Base-by-base conservation (phyloP, 2,888 invertebrate species). In the Dugesia japonica region DNA sequence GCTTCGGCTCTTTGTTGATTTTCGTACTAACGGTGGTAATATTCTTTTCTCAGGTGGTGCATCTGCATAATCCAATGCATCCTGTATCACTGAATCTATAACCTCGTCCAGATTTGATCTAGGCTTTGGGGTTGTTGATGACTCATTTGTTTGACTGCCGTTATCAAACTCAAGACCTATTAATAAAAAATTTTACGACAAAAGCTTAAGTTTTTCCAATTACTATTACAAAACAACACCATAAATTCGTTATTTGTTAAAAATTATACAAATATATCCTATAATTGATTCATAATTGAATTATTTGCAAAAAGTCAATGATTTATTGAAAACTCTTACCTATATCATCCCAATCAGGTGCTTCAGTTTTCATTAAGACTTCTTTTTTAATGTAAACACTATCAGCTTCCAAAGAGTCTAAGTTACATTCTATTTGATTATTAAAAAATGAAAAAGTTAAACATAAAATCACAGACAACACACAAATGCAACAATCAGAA, bases 151-250 rank as follows among this genome's bases (percentile, higher is more conserved):
- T 56, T 56, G 56, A 56, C 56, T 56, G 56, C 56, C 56, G n/a
- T 56, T 56, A 56, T 56, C 56, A 23, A 56, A 56, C 56, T 56
- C 56, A 4, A 56, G 23, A 56, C 56, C 56, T 56, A 56, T 56
- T 23, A 13, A 56, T 56, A 56, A 56, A 56, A 20, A 56, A 4
- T 13, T 56, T 56, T 9, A 56, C n/a, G 4, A 20, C 17, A 20
- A 20, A 20, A 56, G n/a, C n/a, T 56, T n/a, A 7, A 20, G 7
- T 56, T 56, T 56, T 56, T 56, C 23, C 17, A 20, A 56, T 13
- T 56, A 56, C 56, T 56, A n/a, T 9, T 56, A 56, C 56, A 56
- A 56, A 56, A 56, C 56, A 56, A 56, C 56, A 56, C 56, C 56
- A 23, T 56, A n/a, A 56, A 56, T 31, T 31, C 31, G 31, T 31